Base-by-base conservation (phyloP, 2,888 invertebrate species). In the Hermaeophaga mercurialis region DNA sequence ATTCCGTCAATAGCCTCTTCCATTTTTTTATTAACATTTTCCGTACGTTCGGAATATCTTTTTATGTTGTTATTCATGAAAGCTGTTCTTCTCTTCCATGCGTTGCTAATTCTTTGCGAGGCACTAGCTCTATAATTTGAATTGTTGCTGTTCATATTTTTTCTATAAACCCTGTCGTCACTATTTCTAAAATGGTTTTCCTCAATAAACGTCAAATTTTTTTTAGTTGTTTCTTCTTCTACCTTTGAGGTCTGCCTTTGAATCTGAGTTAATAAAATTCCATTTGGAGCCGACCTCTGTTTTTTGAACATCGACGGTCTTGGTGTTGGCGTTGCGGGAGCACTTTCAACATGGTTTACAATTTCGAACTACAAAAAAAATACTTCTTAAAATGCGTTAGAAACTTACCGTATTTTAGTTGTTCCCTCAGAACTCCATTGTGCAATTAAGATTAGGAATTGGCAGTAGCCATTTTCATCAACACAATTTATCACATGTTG, bases 1-100 rank as follows among this genome's bases (percentile, higher is more conserved):
- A 94, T 90, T 65, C 87, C 85, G 65, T 91, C 87, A 62, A 94
- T 88, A 63, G 90, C 89, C 26, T 86, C 83, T 47, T 87, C 85
- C 89, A 94, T 91, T 71, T 89, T 88, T 6, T 85, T 83, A 71
- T 91, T 80, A 5, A 89, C 88, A n/a, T 83, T 81, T 69, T 82
- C 84, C 49, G 86, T 74, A 81, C 85, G 84, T 70, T 86, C 82
- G 64, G 85, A 83, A 69, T 86, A 88, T 69, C 85, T 82, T 15
- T 84, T 83, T 17, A 82, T 75, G 72, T 85, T 87, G 54, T 84
- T 85, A 56, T 87, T 86, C 86, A 88, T 87, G 62, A 88, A 88
- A 6, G 82, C 80, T 0, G 87, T 88, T 12, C 85, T 79, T 64
- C 84, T 76, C 61, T 83, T 72, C 8, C 68, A 59, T 19, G 72